Conservation (phyloP, 2,888 invertebrate genomes). For the Alloplasta piceator region DNA sequence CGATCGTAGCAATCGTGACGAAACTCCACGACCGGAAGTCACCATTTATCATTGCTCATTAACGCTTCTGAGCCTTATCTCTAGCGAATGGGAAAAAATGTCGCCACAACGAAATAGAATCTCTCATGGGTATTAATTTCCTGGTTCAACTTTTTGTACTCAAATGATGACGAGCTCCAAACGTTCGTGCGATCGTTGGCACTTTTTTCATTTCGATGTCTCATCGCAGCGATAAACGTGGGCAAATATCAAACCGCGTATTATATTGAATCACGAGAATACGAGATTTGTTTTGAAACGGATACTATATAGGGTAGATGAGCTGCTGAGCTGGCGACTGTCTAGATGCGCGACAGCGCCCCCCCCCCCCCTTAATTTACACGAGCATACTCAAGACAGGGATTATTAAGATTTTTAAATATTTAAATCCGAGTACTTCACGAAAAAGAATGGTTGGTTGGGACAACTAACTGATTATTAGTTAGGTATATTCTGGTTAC, state of each 20-base stretch:
- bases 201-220: conserved; percentile 16
- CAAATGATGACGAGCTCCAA: no score
- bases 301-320: conserved; percentile 34
- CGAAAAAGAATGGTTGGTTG: no score
- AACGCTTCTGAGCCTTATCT: conserved; percentile 11
- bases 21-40: neutral
- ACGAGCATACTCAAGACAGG: conserved; percentile 26
- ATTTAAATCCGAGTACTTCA: conserved; percentile 29
- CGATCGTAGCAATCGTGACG: conserved; percentile 16
- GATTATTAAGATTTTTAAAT: conserved; percentile 14
- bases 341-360: neutral
- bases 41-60: conserved; percentile 14
- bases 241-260: neutral
- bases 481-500: no score
- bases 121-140: neutral
- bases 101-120: conserved; percentile 35
- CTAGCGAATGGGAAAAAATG: neutral
- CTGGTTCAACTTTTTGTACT: neutral
- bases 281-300: conserved; percentile 56
- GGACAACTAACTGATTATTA: no score
- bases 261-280: conserved; percentile 25
- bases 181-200: neutral
- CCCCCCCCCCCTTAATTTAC: neutral
- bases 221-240: conserved; percentile 22
- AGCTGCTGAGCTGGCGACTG: conserved; percentile 52